phyloP scores from a whole-genome alignment of 1,140 invertebrate species.

The Notospermus geniculatus region DNA sequence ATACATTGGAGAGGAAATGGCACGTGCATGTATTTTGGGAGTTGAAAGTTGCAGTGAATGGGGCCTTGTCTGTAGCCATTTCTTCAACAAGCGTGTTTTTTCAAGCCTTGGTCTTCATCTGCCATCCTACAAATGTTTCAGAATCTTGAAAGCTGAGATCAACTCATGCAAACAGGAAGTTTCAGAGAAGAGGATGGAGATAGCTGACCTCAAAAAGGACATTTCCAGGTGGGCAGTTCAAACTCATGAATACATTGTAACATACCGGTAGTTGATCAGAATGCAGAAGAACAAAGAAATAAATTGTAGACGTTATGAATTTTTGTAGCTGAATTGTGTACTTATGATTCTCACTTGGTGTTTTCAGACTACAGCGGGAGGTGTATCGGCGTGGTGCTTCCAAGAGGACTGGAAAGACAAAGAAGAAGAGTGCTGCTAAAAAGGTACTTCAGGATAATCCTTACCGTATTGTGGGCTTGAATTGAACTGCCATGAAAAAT shows the following conservation, averaged over 20 bases:
- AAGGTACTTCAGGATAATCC: background rate
- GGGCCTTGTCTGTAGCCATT: background rate
- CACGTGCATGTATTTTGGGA: slow-evolving; percentile 1
- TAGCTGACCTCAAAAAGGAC: slow-evolving; percentile 40
- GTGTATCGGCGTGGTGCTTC: background rate
- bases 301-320: too few species aligned
- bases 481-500: too few species aligned
- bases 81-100: too few species aligned
- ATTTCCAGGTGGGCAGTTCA: slow-evolving; percentile 33
- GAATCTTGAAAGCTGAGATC: slow-evolving; percentile 38
- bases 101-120: too few species aligned
- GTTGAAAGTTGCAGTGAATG: background rate
- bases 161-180: slow-evolving; percentile 35
- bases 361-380: too few species aligned
- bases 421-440: background rate
- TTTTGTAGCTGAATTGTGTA: too few species aligned
- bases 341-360: too few species aligned
- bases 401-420: background rate
- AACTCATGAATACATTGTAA: slow-evolving; percentile 1
- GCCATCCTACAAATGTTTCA: too few species aligned
- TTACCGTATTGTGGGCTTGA: too few species aligned
- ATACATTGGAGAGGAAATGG: slow-evolving; percentile 1
- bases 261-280: too few species aligned
- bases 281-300: too few species aligned
- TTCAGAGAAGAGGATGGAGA: slow-evolving; percentile 43